These are phyloP conservation scores for Sinocyclocheilus grahami DNA, from an alignment of 2,113 vertebrate species.

Conservation along the genomic window DNA sequence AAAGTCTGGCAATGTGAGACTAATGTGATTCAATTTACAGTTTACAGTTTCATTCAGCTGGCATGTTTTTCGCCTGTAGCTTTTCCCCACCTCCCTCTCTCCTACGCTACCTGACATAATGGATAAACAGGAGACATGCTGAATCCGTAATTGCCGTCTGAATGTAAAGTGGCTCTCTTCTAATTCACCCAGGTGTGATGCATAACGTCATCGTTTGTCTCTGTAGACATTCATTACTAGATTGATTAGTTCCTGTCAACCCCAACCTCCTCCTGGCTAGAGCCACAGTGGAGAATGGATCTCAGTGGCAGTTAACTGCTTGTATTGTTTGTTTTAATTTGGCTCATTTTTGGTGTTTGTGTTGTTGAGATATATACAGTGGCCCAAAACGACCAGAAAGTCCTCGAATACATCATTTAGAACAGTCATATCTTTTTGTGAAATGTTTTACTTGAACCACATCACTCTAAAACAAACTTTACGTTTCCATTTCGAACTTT, in stretches of 20 bases:
- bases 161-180: neutral
- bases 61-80: neutral
- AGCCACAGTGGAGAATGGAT: neutral
- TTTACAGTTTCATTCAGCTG: neutral
- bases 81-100: neutral
- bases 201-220: neutral
- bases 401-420: neutral
- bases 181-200: slow-evolving; percentile 1
- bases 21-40: neutral
- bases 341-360: neutral
- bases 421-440: neutral
- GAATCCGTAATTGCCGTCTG: neutral
- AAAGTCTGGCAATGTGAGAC: neutral
- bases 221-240: neutral
- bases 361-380: neutral
- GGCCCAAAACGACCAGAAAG: neutral
- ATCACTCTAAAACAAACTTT: neutral
- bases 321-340: neutral
- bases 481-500: neutral
- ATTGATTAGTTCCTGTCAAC: neutral
- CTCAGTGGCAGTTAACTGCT: neutral
- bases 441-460: neutral
- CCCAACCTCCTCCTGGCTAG: neutral
- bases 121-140: neutral
- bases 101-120: neutral